Evolutionary conservation across 1,140 invertebrate genomes (phyloP).

Genomic region (Heliconius melpomene): DNA sequence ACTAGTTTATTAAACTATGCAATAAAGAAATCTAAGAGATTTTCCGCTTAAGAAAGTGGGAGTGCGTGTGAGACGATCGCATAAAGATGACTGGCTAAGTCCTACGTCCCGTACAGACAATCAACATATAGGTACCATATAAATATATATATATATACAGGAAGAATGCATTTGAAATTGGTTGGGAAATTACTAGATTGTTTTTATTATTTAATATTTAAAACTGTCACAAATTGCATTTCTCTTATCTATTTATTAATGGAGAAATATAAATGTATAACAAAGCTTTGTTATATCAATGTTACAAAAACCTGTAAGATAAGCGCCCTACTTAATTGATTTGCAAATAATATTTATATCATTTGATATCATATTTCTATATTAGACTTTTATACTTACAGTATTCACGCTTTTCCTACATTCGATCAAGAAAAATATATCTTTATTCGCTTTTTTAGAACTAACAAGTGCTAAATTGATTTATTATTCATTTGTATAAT

Average conservation of each 20-base stretch:
- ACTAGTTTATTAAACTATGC: slow-evolving; percentile 8
- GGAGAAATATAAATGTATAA: background rate
- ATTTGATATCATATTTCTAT: too few relatives aligned
- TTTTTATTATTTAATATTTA: background rate
- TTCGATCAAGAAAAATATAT: too few relatives aligned
- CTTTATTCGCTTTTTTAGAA: too few relatives aligned
- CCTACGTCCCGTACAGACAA: slow-evolving; percentile 2
- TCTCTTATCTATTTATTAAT: background rate
- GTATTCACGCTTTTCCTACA: background rate
- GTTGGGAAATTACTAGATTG: background rate
- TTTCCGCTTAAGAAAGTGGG: background rate
- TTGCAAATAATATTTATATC: background rate
- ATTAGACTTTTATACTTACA: background rate
- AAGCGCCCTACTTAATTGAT: background rate
- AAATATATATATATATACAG: background rate
- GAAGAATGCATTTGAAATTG: background rate
- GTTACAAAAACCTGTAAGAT: background rate
- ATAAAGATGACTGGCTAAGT: slow-evolving; percentile 15
- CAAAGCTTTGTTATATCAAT: background rate
- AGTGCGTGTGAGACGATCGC: slow-evolving; percentile 22
- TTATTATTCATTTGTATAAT: background rate
- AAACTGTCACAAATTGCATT: background rate
- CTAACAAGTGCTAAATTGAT: too few relatives aligned
- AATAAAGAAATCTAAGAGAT: slow-evolving; percentile 9
- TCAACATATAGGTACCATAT: too few relatives aligned